These are phyloP conservation scores for Magallana angulata DNA, from an alignment of 1,140 invertebrate species.

Conservation along the genomic window DNA sequence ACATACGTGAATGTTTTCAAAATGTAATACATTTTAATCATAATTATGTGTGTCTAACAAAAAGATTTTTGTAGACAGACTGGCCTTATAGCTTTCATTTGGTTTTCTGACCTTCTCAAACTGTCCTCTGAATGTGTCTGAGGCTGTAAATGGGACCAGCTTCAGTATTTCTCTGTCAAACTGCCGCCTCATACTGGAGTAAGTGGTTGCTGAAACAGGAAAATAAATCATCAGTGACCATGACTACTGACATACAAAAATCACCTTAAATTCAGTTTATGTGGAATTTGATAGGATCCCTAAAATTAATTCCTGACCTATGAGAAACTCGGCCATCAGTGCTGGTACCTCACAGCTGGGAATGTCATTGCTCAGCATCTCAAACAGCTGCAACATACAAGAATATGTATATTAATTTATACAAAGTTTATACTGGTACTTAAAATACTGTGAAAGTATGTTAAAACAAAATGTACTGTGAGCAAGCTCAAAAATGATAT, in stretches of 20 bases:
- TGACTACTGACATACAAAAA: not conserved
- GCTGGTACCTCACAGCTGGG: constrained; percentile 67
- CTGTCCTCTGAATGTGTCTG: constrained; percentile 72
- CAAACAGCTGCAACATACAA: constrained; percentile 66
- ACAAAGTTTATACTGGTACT: no score
- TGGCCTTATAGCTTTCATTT: no score
- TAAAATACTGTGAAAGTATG: no score
- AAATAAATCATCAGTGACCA: constrained; percentile 17
- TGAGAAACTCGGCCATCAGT: constrained; percentile 72
- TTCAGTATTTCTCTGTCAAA: constrained; percentile 68
- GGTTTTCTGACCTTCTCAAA: constrained; percentile 71
- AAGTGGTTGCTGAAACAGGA: constrained; percentile 68
- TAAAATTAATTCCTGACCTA: constrained; percentile 60
- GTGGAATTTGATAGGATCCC: not conserved
- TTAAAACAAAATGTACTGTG: no score
- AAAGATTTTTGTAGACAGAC: no score
- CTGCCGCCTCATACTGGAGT: constrained; percentile 70
- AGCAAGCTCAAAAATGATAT: no score
- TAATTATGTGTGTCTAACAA: no score
- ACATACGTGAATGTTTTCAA: no score
- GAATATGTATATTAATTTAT: not conserved
- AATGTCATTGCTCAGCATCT: constrained; percentile 70
- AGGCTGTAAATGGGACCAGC: constrained; percentile 71
- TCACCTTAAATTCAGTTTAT: not conserved
- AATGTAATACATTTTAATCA: no score